Evolutionary conservation across 2,888 invertebrate genomes (phyloP), one percentile per base, ranked within the genome.

Genomic region (Cremastinae sp.): DNA sequence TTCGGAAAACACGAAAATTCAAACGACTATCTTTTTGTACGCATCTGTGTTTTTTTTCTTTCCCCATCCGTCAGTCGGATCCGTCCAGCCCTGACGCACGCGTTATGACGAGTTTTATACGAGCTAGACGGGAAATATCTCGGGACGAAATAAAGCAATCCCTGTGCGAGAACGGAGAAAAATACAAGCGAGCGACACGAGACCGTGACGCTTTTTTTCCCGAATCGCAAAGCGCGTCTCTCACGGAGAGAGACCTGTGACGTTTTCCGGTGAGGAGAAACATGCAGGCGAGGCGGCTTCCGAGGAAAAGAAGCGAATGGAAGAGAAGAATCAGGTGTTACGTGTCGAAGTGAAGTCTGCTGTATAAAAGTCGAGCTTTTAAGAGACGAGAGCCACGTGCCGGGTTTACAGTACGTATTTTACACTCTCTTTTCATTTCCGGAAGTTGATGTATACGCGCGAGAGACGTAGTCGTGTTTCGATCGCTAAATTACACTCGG

Each of bases 321-420:
- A 5, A 14, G 64, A 69, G 16, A 65, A 38, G 45, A 22, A 58
- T 58, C 69, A 65, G 73, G 73, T 73, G 76, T 65, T 73, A 65
- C 54, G 43, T 65, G 49, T 18, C 10, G 22, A n/a, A 41, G 28
- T 28, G 28, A 28, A 28, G 28, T 28, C 28, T 28, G 28, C 53
- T 9, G 53, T 73, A 73, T 45, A 45, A 54, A 65, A 41, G 73
- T 61, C 49, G 47, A 61, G 73, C 69, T 76, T 73, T 73, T 73
- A 65, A 76, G 59, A 62, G 38, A 53, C 45, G 53, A 58, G 53
- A 59, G 73, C 73, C 76, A 73, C 69, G 76, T 12, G 64, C 56
- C 34, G 64, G 45, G 51, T 49, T 28, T 64, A 53, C 12, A 18
- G 45, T 58, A 68, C 64, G 47, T 43, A 58, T 69, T 18, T 61